Conservation (phyloP, 2,888 invertebrate genomes). For the Hirudinaria manillensis region DNA sequence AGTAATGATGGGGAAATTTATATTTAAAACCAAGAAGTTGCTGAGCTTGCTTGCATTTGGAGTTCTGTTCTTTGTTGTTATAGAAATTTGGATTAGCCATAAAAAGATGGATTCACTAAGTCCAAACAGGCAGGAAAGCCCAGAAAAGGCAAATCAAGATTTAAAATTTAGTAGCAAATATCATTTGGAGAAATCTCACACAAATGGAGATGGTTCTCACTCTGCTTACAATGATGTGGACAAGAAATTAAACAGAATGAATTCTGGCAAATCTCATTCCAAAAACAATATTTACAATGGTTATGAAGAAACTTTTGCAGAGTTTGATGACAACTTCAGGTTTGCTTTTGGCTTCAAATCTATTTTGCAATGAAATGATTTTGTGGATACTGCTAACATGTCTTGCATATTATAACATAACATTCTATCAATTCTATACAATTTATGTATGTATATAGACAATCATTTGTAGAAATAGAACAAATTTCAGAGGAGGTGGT, state of each 20-base stretch:
- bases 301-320: too few species aligned
- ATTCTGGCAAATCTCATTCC: too few species aligned
- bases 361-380: background rate
- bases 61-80: background rate
- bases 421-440: background rate
- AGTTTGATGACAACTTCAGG: too few species aligned
- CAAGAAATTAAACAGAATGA: too few species aligned
- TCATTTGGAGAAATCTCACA: too few species aligned
- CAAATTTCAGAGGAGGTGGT: constrained; percentile 9
- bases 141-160: too few species aligned
- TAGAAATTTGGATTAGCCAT: constrained; percentile 5
- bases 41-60: constrained; percentile 1
- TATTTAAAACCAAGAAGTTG: background rate
- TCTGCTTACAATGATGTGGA: too few species aligned
- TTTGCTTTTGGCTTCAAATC: background rate
- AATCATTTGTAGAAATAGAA: background rate
- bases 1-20: constrained; percentile 5
- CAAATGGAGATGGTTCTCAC: too few species aligned
- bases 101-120: background rate
- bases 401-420: background rate
- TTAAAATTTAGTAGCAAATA: too few species aligned
- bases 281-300: too few species aligned
- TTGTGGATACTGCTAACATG: background rate
- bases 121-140: too few species aligned
- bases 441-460: too few species aligned